phyloP scores from a whole-genome alignment of 2,888 invertebrate genomes.

The Phortica okadai region DNA sequence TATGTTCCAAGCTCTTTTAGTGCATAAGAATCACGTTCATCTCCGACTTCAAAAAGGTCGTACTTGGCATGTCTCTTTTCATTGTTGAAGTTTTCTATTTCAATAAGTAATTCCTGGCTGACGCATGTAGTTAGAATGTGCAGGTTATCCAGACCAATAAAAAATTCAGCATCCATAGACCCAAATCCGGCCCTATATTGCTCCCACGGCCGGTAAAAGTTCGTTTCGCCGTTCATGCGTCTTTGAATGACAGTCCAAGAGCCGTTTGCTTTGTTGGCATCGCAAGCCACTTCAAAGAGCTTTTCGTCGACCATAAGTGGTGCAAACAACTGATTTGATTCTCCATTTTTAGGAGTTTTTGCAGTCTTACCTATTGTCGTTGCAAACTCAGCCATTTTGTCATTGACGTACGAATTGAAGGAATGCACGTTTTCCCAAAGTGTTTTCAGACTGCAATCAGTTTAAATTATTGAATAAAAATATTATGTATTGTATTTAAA shows the following conservation, averaged over 20 bases:
- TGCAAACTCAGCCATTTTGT: too few relatives aligned
- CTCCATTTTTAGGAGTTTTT: too few relatives aligned
- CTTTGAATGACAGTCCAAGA: constrained; percentile 4
- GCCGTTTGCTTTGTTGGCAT: not conserved
- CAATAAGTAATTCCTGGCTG: not conserved
- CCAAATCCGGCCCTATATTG: not conserved
- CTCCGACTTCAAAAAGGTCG: not conserved
- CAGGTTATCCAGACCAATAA: not conserved
- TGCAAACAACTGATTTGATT: too few relatives aligned
- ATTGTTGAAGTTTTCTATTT: not conserved
- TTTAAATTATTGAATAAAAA: too few relatives aligned
- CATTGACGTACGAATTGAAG: too few relatives aligned
- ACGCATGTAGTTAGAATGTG: not conserved
- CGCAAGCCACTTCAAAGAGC: too few relatives aligned
- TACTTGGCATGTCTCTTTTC: constrained; percentile 4
- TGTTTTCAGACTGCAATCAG: too few relatives aligned
- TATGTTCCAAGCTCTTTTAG: not conserved
- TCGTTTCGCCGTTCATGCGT: not conserved
- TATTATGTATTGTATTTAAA: too few relatives aligned
- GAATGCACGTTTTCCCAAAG: too few relatives aligned
- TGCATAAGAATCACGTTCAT: not conserved
- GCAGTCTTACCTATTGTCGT: too few relatives aligned
- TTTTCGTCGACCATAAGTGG: too few relatives aligned
- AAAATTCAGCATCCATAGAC: not conserved
- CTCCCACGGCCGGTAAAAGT: not conserved